Conservation (phyloP, 2,797 vertebrate genomes). For the Melanotaenia nigrans region DNA sequence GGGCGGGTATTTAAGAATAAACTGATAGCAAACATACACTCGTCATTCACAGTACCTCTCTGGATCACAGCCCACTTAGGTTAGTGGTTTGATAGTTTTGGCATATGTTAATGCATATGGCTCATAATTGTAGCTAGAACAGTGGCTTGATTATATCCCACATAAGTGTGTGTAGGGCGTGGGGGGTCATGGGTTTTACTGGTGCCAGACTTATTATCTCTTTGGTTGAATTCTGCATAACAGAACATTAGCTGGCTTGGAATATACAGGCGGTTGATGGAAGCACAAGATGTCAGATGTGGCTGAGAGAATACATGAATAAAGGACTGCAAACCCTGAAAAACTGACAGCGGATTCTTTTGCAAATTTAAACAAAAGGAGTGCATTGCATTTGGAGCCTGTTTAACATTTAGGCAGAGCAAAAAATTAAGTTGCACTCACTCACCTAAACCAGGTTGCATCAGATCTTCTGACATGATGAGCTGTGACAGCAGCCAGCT, state of each 20-base stretch:
- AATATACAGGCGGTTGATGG: slow-evolving; percentile 17
- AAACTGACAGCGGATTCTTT: neutral
- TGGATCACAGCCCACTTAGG: slow-evolving; percentile 37
- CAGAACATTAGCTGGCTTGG: slow-evolving; percentile 9
- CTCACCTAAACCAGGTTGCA: slow-evolving; percentile 31
- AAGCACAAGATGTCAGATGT: slow-evolving; percentile 18
- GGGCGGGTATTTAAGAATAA: slow-evolving; percentile 32
- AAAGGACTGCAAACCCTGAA: slow-evolving; percentile 6
- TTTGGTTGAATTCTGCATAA: slow-evolving; percentile 24
- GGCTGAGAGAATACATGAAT: slow-evolving; percentile 21
- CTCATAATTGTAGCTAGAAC: slow-evolving; percentile 38
- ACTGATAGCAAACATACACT: slow-evolving; percentile 35
- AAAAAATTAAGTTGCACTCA: slow-evolving; percentile 34
- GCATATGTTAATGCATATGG: slow-evolving; percentile 15
- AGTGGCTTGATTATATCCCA: slow-evolving; percentile 23
- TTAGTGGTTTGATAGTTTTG: slow-evolving; percentile 34
- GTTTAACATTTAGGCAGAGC: slow-evolving; percentile 19
- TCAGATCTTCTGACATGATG: slow-evolving; percentile 55
- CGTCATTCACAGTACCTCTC: slow-evolving; percentile 27
- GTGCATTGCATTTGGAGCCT: slow-evolving; percentile 11
- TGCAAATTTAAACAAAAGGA: slow-evolving; percentile 21
- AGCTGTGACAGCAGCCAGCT: slow-evolving; percentile 51
- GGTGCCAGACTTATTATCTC: slow-evolving; percentile 7
- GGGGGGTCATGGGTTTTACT: slow-evolving; percentile 6
- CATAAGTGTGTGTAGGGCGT: neutral